Base-by-base conservation (phyloP, 2,797 vertebrate genomes). In the Rousettus madagascariensis region DNA sequence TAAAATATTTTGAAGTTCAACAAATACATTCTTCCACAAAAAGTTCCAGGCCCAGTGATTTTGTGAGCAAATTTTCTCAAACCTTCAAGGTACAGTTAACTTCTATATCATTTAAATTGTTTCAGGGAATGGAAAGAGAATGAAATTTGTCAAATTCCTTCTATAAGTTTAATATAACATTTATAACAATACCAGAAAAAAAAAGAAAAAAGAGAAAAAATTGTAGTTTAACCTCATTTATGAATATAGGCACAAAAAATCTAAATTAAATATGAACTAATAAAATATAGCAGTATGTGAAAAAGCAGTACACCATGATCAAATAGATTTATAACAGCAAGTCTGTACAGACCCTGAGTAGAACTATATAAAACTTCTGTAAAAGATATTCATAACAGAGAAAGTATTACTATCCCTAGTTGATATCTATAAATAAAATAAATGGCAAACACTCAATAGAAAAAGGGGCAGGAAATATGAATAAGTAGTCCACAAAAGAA, bases 251-350 rank as follows among this genome's bases (percentile, higher is more conserved):
- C 53, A 80, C 41, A 74, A 78, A 74, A 13, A 87, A 91, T 4
- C 24, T 92, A 92, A 88, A 91, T 91, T 88, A 65, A 96, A 78
- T 72, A 66, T 88, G 41, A 66, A 26, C 43, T 86, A 88, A 78
- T n/a, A 78, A 87, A 94, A 72, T 77, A 68, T 28, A 74, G 38
- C 43, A 69, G 3, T 53, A 90, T 43, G 75, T n/a, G n/a, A 68
- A 66, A 51, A 86, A 51, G 17, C 20, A 91, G 71, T 51, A 86
- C 3, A 69, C n/a, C 61, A 94, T 15, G 2, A 88, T 66, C 9
- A 94, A 71, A 91, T 59, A 80, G 68, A 49, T 49, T 49, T 49
- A 49, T 49, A 49, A 49, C 15, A 49, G 49, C 15, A 49, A 49
- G 49, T 49, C 49, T 49, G 15, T 49, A 49, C 15, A 49, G 15